A percentile compares a stretch with the other conserved stretches of the same genome.
phyloP scores from a whole-genome alignment of 1,140 invertebrate genomes.

The Zaprionus africanus region DNA sequence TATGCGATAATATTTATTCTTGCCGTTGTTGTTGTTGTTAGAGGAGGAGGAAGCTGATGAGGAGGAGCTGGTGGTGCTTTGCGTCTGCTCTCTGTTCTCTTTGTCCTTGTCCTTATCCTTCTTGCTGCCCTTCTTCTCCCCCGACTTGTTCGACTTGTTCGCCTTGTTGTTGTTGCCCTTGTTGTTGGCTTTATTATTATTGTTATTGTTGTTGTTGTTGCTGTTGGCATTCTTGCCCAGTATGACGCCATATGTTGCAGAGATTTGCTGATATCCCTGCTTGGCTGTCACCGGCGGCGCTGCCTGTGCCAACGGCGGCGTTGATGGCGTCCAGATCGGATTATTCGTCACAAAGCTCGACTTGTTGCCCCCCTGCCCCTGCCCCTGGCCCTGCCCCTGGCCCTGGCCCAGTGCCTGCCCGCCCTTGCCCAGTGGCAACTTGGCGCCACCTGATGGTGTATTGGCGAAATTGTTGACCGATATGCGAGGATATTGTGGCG shows the following conservation, averaged over 20 bases:
- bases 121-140: constrained; percentile 43
- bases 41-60: constrained; percentile 28
- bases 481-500: constrained; percentile 80
- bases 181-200: constrained; percentile 45
- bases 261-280: constrained; percentile 79
- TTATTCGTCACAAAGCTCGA: constrained; percentile 69
- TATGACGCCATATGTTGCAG: constrained; percentile 76
- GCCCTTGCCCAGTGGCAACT: constrained; percentile 61
- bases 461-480: constrained; percentile 73
- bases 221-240: constrained; percentile 53
- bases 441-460: constrained; percentile 54
- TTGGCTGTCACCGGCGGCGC: constrained; percentile 35
- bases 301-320: constrained; percentile 19
- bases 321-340: constrained; percentile 47
- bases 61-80: constrained; percentile 28
- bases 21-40: constrained; percentile 52
- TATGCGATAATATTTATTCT: constrained; percentile 74
- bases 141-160: constrained; percentile 36
- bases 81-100: constrained; percentile 29
- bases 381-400: neutral
- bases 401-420: constrained; percentile 9
- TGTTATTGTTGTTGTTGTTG: constrained; percentile 22
- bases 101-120: constrained; percentile 42
- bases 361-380: constrained; percentile 54
- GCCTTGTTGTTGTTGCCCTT: constrained; percentile 63